phyloP scores from a whole-genome alignment of 2,113 vertebrate genomes.

The Etheostoma cragini region DNA sequence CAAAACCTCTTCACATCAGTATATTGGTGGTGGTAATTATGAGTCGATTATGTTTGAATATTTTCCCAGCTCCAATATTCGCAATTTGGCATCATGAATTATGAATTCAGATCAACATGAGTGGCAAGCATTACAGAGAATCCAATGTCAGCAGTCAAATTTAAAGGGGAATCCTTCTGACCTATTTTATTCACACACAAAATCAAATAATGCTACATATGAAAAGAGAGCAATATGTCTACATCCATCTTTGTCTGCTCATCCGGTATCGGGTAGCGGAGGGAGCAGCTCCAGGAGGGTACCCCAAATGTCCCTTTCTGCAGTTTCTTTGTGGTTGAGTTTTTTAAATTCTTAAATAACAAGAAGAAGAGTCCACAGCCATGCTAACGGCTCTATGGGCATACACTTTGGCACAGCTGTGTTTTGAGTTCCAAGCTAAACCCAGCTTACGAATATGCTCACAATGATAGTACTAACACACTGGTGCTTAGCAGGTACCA shows the following conservation, averaged over 20 bases:
- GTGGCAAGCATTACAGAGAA: background rate
- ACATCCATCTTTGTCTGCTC: no score
- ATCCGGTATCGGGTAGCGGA: no score
- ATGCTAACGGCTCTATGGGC: no score
- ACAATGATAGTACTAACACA: background rate
- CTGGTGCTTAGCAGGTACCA: background rate
- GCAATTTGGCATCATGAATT: conserved; percentile 7
- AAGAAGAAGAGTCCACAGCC: no score
- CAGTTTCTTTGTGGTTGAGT: background rate
- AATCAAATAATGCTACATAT: background rate
- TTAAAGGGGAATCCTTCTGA: background rate
- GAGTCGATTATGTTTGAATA: conserved; percentile 19
- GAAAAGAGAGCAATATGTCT: background rate
- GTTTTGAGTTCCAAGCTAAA: background rate
- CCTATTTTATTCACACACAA: background rate
- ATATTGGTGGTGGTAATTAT: conserved; percentile 27
- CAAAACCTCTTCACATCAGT: conserved; percentile 18
- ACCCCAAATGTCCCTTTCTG: background rate
- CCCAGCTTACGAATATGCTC: background rate
- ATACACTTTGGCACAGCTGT: background rate
- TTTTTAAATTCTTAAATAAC: background rate
- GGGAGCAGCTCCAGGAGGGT: no score
- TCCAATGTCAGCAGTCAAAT: background rate
- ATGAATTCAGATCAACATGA: conserved; percentile 4
- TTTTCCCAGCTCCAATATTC: conserved; percentile 11